Percentiles rank a stretch among this genome's conserved stretches.
These are phyloP conservation scores for Melanotaenia maccullochi DNA, from an alignment of 2,797 vertebrate genomes.

Conservation along the genomic window DNA sequence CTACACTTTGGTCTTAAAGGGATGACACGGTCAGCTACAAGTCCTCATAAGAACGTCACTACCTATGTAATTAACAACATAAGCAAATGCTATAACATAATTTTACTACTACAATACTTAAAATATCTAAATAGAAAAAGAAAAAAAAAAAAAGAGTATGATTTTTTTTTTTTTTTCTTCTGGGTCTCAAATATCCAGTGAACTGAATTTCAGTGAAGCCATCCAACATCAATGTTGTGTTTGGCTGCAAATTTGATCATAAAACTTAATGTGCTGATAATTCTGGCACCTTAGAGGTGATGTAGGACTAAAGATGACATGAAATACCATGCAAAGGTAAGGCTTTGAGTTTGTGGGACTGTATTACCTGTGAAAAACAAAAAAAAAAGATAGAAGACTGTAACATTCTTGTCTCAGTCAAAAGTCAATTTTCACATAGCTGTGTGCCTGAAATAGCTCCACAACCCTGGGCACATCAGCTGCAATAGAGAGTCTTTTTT, in stretches of 20 bases:
- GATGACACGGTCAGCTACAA: no score
- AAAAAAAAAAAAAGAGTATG: no score
- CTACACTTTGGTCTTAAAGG: no score
- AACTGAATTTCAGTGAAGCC: slow-evolving; percentile 27
- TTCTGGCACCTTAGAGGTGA: slow-evolving; percentile 36
- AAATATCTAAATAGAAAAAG: background rate
- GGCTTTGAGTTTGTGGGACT: slow-evolving; percentile 2
- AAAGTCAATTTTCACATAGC: slow-evolving; percentile 9
- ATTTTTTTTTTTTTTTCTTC: background rate
- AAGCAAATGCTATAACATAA: no score
- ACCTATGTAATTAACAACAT: no score
- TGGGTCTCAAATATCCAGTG: slow-evolving; percentile 1
- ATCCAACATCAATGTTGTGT: slow-evolving; percentile 62
- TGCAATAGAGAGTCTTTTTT: slow-evolving; percentile 12
- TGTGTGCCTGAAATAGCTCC: slow-evolving; percentile 15
- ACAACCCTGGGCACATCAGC: slow-evolving; percentile 12
- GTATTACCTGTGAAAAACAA: slow-evolving; percentile 19
- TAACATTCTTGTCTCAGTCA: slow-evolving; percentile 4
- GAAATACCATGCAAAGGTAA: slow-evolving; percentile 32
- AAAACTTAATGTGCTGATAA: slow-evolving; percentile 56
- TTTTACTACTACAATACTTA: background rate
- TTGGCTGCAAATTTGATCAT: slow-evolving; percentile 47
- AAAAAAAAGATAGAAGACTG: slow-evolving; percentile 8
- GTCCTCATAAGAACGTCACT: no score
- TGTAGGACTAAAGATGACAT: slow-evolving; percentile 27